A percentile compares a stretch with the other conserved stretches of the same genome.
Evolutionary conservation across 2,113 vertebrate species (phyloP).

Genomic region (Tychaedon coryphoeus): DNA sequence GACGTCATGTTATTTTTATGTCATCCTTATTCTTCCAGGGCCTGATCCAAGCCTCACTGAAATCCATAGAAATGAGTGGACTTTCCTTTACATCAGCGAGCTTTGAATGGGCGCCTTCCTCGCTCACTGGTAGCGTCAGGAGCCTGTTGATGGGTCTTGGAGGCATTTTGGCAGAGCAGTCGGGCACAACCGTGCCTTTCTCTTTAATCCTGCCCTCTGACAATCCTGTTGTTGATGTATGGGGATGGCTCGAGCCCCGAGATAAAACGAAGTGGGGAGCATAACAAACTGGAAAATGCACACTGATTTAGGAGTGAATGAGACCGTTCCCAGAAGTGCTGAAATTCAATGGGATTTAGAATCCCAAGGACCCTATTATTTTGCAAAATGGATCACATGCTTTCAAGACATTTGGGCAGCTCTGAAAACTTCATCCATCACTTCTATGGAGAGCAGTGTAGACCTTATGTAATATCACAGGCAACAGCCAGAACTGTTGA

Average conservation of each 20-base stretch:
- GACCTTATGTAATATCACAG: constrained; percentile 25
- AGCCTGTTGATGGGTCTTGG: neutral
- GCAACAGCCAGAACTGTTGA: constrained; percentile 6
- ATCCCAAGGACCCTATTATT: constrained; percentile 31
- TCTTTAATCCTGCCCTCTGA: neutral
- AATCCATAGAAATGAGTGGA: constrained; percentile 46
- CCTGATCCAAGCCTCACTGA: constrained; percentile 41
- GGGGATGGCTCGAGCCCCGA: neutral
- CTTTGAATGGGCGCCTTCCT: constrained; percentile 7
- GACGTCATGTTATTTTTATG: constrained; percentile 67
- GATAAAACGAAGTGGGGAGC: neutral
- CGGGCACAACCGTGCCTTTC: neutral
- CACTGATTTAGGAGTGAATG: neutral
- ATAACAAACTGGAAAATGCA: neutral
- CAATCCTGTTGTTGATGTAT: neutral
- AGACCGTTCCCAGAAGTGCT: neutral
- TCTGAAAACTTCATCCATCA: constrained; percentile 52
- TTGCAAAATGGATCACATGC: constrained; percentile 15
- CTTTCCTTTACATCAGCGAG: constrained; percentile 50
- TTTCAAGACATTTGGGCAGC: constrained; percentile 39
- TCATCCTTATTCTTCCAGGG: constrained; percentile 58
- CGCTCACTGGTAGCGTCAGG: neutral
- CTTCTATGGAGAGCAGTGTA: neutral
- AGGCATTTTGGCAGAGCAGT: neutral
- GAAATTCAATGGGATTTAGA: constrained; percentile 36